Evolutionary conservation across 2,797 vertebrate species (phyloP).

Genomic region (Cyprinodon diabolis): DNA sequence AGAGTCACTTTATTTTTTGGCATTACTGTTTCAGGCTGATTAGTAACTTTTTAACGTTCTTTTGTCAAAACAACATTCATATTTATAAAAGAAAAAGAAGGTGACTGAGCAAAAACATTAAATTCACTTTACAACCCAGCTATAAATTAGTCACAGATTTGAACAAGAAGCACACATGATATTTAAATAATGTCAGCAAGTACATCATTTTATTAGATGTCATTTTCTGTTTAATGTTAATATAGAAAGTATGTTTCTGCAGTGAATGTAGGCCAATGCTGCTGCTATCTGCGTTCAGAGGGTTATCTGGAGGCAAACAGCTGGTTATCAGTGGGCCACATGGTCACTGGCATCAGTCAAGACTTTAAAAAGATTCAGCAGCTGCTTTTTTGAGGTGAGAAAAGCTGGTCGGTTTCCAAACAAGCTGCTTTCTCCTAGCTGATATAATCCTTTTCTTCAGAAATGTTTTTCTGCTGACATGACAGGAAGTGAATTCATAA

Average conservation of each 20-base stretch:
- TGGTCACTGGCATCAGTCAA: conserved; percentile 23
- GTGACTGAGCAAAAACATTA: too few species aligned
- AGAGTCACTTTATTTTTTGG: neutral
- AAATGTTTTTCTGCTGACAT: neutral
- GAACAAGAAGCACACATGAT: neutral
- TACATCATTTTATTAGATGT: neutral
- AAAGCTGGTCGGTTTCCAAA: conserved; percentile 27
- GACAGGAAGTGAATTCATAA: conserved; percentile 9
- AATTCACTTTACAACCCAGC: too few species aligned
- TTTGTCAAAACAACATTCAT: too few species aligned
- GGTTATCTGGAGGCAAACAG: conserved; percentile 55
- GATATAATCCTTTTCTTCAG: conserved; percentile 1
- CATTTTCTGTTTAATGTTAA: neutral
- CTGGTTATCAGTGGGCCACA: conserved; percentile 61
- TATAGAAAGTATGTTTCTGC: neutral
- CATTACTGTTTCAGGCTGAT: neutral
- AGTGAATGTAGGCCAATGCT: neutral
- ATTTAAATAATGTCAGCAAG: neutral
- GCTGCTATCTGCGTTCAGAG: conserved; percentile 25
- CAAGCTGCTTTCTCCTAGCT: conserved; percentile 14
- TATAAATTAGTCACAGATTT: too few species aligned
- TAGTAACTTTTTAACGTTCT: too few species aligned
- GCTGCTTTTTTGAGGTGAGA: conserved; percentile 20
- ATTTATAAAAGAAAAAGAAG: too few species aligned
- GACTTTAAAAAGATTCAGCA: conserved; percentile 33